A percentile compares a stretch with the other conserved stretches of the same genome.
Conservation (phyloP, 2,797 vertebrate genomes). For the Lagorchestes hirsutus region DNA sequence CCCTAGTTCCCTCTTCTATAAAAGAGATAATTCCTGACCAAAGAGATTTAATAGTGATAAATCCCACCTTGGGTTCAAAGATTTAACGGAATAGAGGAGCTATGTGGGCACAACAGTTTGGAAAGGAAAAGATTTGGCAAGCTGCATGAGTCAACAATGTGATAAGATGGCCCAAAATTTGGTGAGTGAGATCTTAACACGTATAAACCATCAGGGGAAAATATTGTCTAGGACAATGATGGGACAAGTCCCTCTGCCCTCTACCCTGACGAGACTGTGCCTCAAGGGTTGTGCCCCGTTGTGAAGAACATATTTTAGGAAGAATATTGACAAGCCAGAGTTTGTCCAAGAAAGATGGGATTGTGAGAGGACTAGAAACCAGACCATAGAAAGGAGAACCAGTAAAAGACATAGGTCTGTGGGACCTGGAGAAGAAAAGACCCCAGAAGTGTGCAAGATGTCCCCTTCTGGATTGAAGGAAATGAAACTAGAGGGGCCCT, state of each 20-base stretch:
- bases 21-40: neutral
- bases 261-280: neutral
- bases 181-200: neutral
- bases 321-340: neutral
- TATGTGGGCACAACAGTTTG: neutral
- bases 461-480: neutral
- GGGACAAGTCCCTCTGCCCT: neutral
- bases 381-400: neutral
- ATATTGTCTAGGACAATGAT: neutral
- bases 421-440: neutral
- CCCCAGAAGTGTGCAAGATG: neutral
- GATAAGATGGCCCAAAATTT: neutral
- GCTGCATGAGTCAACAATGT: neutral
- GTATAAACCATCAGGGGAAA: neutral
- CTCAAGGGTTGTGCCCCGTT: neutral
- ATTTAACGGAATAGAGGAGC: neutral
- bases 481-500: neutral
- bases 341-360: neutral
- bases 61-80: neutral
- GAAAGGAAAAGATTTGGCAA: neutral
- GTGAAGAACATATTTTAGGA: neutral
- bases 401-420: neutral
- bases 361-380: neutral
- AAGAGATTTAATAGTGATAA: neutral
- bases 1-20: neutral